These are phyloP conservation scores for Macrophya annulata DNA, from an alignment of 2,888 invertebrate species.

Conservation along the genomic window DNA sequence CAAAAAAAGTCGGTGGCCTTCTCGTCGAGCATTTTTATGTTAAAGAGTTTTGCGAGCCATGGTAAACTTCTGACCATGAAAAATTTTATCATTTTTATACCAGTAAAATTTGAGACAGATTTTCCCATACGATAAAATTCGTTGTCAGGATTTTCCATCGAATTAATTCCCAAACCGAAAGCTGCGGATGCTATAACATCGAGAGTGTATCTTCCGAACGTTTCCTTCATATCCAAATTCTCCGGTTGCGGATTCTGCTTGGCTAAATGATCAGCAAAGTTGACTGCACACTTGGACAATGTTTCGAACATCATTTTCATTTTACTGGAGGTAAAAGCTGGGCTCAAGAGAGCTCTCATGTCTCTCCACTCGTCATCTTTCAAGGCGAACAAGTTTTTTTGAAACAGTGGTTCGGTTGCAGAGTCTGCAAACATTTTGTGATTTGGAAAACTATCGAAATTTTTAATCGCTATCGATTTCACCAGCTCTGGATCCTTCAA, in stretches of 20 bases:
- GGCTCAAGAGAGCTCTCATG: slow-evolving; percentile 81
- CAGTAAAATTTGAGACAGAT: neutral
- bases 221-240: slow-evolving; percentile 71
- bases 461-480: slow-evolving; percentile 65
- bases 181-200: slow-evolving; percentile 23
- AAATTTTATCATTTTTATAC: slow-evolving; percentile 67
- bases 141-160: slow-evolving; percentile 30
- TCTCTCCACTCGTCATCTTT: slow-evolving; percentile 80
- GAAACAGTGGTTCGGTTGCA: slow-evolving; percentile 65
- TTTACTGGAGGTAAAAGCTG: slow-evolving; percentile 83
- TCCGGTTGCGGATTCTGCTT: slow-evolving; percentile 58
- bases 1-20: neutral
- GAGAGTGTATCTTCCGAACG: slow-evolving; percentile 58
- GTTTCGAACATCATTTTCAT: slow-evolving; percentile 81
- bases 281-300: slow-evolving; percentile 75
- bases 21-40: slow-evolving; percentile 47
- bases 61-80: slow-evolving; percentile 75
- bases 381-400: slow-evolving; percentile 64
- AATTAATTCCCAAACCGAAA: slow-evolving; percentile 19
- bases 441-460: slow-evolving; percentile 66
- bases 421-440: slow-evolving; percentile 68
- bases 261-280: slow-evolving; percentile 68
- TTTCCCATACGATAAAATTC: slow-evolving; percentile 58
- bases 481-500: slow-evolving; percentile 68
- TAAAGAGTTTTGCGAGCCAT: slow-evolving; percentile 70